Conservation (phyloP, 2,113 vertebrate genomes). For the Sander vitreus region DNA sequence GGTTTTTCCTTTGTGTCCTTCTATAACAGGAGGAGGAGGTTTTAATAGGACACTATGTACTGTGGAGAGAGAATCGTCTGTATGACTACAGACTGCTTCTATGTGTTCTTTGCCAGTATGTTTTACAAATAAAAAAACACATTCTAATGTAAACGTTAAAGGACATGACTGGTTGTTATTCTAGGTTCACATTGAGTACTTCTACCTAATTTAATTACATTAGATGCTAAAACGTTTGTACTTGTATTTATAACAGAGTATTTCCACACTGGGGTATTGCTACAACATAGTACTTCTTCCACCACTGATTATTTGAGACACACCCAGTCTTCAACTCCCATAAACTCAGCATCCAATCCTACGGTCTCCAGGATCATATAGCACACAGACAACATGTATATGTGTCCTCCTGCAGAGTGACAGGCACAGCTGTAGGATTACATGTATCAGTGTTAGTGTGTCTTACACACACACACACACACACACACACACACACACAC, state of each 20-base stretch:
- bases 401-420: slow-evolving; percentile 43
- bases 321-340: neutral
- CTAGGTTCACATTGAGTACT: neutral
- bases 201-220: neutral
- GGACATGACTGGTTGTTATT: neutral
- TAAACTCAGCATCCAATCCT: slow-evolving; percentile 10
- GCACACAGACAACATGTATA: neutral
- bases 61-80: neutral
- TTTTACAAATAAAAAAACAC: neutral
- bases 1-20: neutral
- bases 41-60: neutral
- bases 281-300: neutral
- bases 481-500: neutral
- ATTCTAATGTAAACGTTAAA: neutral
- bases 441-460: neutral
- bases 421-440: slow-evolving; percentile 64
- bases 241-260: neutral
- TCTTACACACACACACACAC: neutral
- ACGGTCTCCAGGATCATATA: neutral
- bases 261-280: neutral
- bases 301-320: neutral
- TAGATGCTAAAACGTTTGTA: too few relatives aligned
- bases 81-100: neutral
- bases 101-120: neutral
- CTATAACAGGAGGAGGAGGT: neutral